phyloP scores from a whole-genome alignment of 2,888 invertebrate genomes.

The Neoaliturus tenellus region DNA sequence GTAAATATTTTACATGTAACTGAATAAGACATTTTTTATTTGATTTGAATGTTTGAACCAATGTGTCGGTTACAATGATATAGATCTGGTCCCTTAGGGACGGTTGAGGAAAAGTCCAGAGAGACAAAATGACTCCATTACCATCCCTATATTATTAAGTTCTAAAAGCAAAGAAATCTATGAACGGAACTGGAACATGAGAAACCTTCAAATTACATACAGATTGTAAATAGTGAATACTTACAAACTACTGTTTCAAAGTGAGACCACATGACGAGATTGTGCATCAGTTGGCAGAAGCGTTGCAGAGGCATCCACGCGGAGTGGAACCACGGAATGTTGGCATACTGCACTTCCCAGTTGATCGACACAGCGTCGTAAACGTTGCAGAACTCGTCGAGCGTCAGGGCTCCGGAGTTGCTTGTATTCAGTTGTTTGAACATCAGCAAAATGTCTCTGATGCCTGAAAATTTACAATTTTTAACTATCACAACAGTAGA shows the following conservation, averaged over 20 bases:
- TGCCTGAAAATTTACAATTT: slow-evolving; percentile 76
- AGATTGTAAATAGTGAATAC: no score
- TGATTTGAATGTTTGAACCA: no score
- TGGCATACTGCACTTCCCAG: slow-evolving; percentile 81
- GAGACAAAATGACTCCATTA: no score
- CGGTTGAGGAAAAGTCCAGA: no score
- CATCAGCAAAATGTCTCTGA: slow-evolving; percentile 85
- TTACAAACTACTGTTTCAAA: slow-evolving; percentile 85
- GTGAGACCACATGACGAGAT: slow-evolving; percentile 82
- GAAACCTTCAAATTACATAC: neutral
- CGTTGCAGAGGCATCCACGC: slow-evolving; percentile 78
- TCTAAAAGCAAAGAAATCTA: no score
- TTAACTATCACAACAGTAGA: no score
- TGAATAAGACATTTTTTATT: no score
- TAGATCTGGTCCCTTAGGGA: no score
- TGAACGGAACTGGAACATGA: no score
- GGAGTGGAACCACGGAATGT: slow-evolving; percentile 85
- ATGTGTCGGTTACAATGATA: no score
- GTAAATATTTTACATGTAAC: no score
- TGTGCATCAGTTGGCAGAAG: slow-evolving; percentile 77
- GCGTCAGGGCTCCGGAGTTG: slow-evolving; percentile 79
- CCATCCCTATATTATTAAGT: no score
- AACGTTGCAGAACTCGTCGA: slow-evolving; percentile 84
- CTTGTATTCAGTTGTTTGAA: slow-evolving; percentile 87
- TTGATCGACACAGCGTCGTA: slow-evolving; percentile 84